A percentile compares a stretch with the other conserved stretches of the same genome.
phyloP scores from a whole-genome alignment of 2,797 vertebrate species.

The Selene dorsalis region DNA sequence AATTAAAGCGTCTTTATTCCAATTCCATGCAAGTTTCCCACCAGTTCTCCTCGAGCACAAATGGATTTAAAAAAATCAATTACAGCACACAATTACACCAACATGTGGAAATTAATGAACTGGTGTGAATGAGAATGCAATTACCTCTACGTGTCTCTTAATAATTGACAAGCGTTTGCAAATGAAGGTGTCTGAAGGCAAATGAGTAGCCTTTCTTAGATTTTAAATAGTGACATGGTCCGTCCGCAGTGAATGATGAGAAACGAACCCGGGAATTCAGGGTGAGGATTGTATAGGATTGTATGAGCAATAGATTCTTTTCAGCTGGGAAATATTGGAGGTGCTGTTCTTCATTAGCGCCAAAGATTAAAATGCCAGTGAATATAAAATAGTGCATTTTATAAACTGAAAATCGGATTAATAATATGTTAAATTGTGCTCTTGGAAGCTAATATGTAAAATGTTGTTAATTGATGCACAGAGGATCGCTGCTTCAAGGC shows the following conservation, averaged over 20 bases:
- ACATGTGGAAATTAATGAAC: slow-evolving; percentile 54
- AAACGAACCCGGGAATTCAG: slow-evolving; percentile 10
- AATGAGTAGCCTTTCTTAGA: slow-evolving; percentile 51
- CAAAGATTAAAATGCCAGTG: slow-evolving; percentile 16
- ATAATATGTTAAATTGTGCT: slow-evolving; percentile 38
- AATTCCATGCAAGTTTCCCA: slow-evolving; percentile 29
- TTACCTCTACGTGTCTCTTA: slow-evolving; percentile 40
- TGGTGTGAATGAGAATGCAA: slow-evolving; percentile 44
- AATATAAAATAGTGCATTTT: slow-evolving; percentile 33
- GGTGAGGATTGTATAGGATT: slow-evolving; percentile 2
- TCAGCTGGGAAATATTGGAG: slow-evolving; percentile 15
- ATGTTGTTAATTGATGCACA: slow-evolving; percentile 48
- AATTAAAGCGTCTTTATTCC: slow-evolving; percentile 42
- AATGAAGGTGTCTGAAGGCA: slow-evolving; percentile 34
- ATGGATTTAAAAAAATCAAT: slow-evolving; percentile 55
- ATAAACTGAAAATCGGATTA: slow-evolving; percentile 42
- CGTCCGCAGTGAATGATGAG: slow-evolving; percentile 20
- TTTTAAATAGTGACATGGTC: slow-evolving; percentile 45
- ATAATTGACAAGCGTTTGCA: slow-evolving; percentile 50
- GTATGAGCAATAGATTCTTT: not conserved
- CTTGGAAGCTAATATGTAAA: slow-evolving; percentile 41
- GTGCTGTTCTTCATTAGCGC: slow-evolving; percentile 44
- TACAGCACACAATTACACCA: slow-evolving; percentile 46
- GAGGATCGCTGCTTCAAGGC: slow-evolving; percentile 44
- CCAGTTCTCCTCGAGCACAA: slow-evolving; percentile 33